A percentile compares a stretch with the other conserved stretches of the same genome.
Evolutionary conservation across 64 coral and sea anemone species (phyloP).

Genomic region (Montipora sp.): DNA sequence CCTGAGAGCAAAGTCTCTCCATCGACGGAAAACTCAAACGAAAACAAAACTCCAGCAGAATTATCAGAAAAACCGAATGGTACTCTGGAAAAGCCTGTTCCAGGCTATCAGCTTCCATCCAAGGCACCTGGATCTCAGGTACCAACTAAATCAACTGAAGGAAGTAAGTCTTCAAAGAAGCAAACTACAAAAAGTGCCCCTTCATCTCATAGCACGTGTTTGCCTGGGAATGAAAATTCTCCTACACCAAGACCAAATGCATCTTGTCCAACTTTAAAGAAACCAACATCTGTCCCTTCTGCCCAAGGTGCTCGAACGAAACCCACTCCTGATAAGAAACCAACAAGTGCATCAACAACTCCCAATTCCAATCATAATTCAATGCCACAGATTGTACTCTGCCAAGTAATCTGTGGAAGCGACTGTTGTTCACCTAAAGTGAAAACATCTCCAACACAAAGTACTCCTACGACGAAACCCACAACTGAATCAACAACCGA

Average conservation of each 20-base stretch:
- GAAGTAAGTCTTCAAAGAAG: neutral
- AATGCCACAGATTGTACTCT: neutral
- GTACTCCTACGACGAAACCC: neutral
- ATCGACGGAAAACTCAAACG: neutral
- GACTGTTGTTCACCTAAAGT: neutral
- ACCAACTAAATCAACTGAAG: neutral
- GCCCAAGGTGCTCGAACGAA: neutral
- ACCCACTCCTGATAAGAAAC: neutral
- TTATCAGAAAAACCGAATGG: neutral
- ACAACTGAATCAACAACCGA: neutral
- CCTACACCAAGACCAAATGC: neutral
- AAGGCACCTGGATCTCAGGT: neutral
- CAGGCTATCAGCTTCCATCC: neutral
- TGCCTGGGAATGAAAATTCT: neutral
- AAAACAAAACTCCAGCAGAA: no score
- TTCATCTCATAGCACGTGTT: neutral
- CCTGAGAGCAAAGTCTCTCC: neutral
- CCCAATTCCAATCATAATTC: neutral
- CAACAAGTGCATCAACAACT: neutral
- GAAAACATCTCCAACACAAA: neutral
- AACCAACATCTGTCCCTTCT: neutral
- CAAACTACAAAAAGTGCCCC: neutral
- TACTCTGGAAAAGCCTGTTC: neutral
- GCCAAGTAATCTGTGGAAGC: slow-evolving; percentile 32
- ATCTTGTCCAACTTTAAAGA: neutral